Evolutionary conservation across 2,113 vertebrate species (phyloP).

Genomic region (Rhagologus leucostigma): DNA sequence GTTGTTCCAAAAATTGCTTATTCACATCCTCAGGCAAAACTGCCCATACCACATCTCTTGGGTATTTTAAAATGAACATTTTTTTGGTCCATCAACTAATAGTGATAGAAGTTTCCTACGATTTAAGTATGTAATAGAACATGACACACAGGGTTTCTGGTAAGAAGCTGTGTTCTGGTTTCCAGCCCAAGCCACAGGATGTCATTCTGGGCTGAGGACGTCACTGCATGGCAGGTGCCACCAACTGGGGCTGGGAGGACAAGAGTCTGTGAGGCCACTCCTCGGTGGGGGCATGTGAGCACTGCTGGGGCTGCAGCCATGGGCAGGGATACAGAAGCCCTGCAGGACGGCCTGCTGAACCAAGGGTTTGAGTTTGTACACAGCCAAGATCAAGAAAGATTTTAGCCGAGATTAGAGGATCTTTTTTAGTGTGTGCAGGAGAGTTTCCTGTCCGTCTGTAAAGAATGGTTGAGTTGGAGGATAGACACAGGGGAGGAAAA

Average conservation of each 20-base stretch:
- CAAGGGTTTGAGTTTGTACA: neutral
- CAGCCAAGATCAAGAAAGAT: neutral
- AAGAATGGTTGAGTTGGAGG: neutral
- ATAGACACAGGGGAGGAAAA: neutral
- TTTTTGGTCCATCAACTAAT: neutral
- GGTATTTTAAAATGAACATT: neutral
- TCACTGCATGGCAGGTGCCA: neutral
- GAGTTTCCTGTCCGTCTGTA: neutral
- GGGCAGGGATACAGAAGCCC: neutral
- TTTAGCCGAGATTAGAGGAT: neutral
- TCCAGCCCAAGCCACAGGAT: neutral
- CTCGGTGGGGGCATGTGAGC: neutral
- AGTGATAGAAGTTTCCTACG: neutral
- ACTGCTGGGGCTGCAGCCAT: neutral
- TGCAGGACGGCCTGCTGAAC: neutral
- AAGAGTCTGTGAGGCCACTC: neutral
- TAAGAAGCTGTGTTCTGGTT: neutral
- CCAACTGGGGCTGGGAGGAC: neutral
- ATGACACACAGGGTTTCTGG: constrained; percentile 16
- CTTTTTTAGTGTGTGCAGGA: neutral
- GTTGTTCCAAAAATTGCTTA: neutral
- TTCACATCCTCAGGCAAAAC: neutral
- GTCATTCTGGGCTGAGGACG: neutral
- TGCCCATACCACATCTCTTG: neutral
- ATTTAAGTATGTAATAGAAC: neutral